Conservation (phyloP, 2,797 vertebrate species). For the Crocodylus rhombifer region DNA sequence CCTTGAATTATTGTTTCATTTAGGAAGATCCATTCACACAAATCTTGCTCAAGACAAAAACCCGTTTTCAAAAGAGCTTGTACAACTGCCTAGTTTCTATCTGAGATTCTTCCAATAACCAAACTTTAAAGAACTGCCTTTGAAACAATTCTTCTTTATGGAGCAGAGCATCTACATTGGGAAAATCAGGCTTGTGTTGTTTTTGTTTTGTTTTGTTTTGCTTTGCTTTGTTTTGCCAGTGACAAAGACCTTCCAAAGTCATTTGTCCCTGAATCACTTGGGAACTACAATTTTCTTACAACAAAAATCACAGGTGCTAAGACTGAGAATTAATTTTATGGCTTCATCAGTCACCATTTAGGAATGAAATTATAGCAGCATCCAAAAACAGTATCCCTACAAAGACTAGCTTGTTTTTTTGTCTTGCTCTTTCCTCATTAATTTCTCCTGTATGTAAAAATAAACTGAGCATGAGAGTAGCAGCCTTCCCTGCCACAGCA, state of each 20-base stretch:
- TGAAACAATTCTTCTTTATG: constrained; percentile 26
- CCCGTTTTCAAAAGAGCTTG: not conserved
- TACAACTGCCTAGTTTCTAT: not conserved
- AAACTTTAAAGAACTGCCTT: constrained; percentile 33
- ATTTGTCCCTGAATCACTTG: constrained; percentile 43
- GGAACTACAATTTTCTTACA: constrained; percentile 47
- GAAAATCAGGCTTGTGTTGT: constrained; percentile 32
- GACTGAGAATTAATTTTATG: constrained; percentile 55
- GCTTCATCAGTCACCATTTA: constrained; percentile 45
- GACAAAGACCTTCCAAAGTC: constrained; percentile 55
- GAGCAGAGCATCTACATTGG: constrained; percentile 24
- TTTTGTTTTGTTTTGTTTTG: no score
- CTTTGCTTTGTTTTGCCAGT: not conserved
- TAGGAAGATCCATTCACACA: not conserved
- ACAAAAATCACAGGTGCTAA: constrained; percentile 23
- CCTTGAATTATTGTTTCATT: not conserved
- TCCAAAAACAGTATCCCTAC: constrained; percentile 4
- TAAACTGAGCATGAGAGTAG: not conserved
- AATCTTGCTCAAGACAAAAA: not conserved
- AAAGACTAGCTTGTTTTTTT: constrained; percentile 2
- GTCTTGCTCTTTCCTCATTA: constrained; percentile 21
- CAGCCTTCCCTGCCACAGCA: not conserved
- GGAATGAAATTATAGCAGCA: constrained; percentile 37
- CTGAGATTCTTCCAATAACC: not conserved
- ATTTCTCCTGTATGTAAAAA: not conserved